Evolutionary conservation across 2,113 vertebrate genomes (phyloP).

Genomic region (Sclerurus mexicanus): DNA sequence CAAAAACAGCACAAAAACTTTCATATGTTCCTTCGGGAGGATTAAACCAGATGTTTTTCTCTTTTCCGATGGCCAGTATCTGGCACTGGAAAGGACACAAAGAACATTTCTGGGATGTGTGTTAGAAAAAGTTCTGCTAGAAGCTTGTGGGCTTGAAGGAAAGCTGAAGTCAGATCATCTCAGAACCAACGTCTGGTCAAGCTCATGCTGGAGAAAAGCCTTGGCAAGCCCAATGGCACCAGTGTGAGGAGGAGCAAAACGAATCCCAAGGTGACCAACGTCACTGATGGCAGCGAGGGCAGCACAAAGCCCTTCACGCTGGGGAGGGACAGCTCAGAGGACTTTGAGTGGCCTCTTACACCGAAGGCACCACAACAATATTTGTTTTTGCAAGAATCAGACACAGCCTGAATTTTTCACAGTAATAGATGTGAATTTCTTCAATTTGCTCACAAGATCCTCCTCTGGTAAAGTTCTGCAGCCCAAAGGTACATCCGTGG

Average conservation of each 20-base stretch:
- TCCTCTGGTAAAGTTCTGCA: background rate
- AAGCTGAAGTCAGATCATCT: background rate
- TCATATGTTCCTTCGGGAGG: background rate
- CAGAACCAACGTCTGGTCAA: background rate
- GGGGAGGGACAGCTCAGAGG: background rate
- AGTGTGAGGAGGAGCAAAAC: background rate
- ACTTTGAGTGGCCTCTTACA: background rate
- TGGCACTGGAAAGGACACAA: background rate
- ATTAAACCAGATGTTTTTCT: slow-evolving; percentile 38
- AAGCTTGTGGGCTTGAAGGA: background rate
- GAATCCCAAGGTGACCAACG: background rate
- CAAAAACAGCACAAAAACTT: background rate
- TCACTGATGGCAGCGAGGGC: background rate
- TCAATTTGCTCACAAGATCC: background rate
- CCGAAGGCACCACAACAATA: background rate
- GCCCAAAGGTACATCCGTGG: background rate
- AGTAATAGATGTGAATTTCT: background rate
- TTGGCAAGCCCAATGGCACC: background rate
- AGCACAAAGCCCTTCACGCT: background rate
- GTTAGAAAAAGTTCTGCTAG: background rate
- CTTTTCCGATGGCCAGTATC: background rate
- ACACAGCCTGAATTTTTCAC: background rate
- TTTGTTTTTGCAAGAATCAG: background rate
- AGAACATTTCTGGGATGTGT: background rate
- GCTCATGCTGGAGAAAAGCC: background rate